phyloP scores from a whole-genome alignment of 2,888 invertebrate genomes.

The Strigamia transsilvanica region DNA sequence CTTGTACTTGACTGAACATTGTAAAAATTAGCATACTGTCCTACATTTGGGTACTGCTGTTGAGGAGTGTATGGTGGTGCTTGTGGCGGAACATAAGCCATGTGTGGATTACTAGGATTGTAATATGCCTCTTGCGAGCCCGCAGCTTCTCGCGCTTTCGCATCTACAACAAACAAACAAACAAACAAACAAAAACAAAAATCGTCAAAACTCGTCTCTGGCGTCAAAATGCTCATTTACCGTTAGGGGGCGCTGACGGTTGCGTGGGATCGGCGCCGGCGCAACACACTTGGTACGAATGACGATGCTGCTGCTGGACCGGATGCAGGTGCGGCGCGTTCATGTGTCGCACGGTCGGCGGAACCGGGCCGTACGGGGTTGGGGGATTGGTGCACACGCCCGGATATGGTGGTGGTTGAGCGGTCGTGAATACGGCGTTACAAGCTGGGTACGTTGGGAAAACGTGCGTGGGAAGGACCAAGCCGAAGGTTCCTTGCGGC shows the following conservation, averaged over 20 bases:
- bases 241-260: not conserved
- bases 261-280: not conserved
- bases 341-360: not conserved
- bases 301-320: not conserved
- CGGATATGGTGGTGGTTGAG: slow-evolving; percentile 18
- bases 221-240: not conserved
- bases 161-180: not conserved
- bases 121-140: not conserved
- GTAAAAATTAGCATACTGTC: not conserved
- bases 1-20: too few relatives aligned
- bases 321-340: not conserved
- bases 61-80: not conserved
- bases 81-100: slow-evolving; percentile 12
- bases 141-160: not conserved
- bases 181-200: too few relatives aligned
- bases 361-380: not conserved
- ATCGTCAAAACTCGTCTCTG: not conserved
- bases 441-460: not conserved
- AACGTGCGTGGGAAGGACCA: slow-evolving; percentile 2
- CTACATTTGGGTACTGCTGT: not conserved
- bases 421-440: not conserved
- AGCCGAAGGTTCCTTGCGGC: slow-evolving; percentile 27
- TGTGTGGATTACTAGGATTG: slow-evolving; percentile 17
- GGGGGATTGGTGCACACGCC: not conserved
- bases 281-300: not conserved